Evolutionary conservation across 2,888 invertebrate species (phyloP).

Genomic region (Acanthopleura granulata): DNA sequence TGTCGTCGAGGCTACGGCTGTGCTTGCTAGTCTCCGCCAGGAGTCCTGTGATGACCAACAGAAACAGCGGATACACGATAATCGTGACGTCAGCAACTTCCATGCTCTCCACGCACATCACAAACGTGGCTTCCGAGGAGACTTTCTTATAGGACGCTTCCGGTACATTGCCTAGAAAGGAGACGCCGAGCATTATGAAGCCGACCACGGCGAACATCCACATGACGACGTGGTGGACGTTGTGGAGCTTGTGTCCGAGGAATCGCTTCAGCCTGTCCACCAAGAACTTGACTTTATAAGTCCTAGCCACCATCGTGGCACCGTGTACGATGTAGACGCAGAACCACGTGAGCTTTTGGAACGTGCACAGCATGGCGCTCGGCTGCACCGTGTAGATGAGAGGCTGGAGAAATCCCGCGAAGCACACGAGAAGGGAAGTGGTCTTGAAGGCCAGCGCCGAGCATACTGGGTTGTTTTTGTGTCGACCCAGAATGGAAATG

Average conservation of each 20-base stretch:
- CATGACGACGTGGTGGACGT: conserved; percentile 7
- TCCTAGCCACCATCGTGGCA: neutral
- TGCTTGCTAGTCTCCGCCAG: conserved; percentile 11
- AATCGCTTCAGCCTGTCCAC: neutral
- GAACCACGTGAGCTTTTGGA: conserved; percentile 11
- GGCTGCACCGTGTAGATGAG: conserved; percentile 15
- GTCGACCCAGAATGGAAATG: neutral
- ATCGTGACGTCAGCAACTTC: neutral
- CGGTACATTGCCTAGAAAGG: conserved; percentile 2
- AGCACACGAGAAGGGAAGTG: conserved; percentile 14
- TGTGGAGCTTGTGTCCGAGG: neutral
- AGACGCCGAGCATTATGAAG: conserved; percentile 7
- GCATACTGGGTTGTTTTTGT: neutral
- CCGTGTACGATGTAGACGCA: conserved; percentile 8
- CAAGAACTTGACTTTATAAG: conserved; percentile 4
- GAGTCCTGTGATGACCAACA: neutral
- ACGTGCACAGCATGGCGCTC: neutral
- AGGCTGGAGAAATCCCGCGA: conserved; percentile 10
- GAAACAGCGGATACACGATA: neutral
- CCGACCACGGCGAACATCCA: conserved; percentile 13
- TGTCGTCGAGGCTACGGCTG: conserved; percentile 2
- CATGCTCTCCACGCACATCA: neutral
- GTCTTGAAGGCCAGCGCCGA: conserved; percentile 1
- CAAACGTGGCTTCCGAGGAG: neutral
- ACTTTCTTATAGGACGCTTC: neutral